These are phyloP conservation scores for Calliphora vomitoria DNA, from an alignment of 2,888 invertebrate species.

Conservation along the genomic window DNA sequence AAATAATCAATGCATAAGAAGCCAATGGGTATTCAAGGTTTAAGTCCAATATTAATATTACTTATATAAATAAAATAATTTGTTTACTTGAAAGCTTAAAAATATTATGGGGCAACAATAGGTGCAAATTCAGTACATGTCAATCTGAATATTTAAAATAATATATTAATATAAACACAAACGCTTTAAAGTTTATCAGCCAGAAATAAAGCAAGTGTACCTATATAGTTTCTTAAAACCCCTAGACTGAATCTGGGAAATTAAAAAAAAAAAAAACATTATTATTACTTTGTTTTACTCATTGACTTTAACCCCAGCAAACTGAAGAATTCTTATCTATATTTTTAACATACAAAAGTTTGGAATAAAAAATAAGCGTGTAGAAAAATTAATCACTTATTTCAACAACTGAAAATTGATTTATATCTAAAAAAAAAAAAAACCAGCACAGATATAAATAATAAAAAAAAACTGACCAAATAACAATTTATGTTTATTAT, in stretches of 20 bases:
- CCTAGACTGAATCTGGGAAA: background rate
- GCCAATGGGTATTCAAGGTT: background rate
- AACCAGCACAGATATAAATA: background rate
- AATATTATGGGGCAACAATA: too few relatives aligned
- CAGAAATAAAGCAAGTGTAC: too few relatives aligned
- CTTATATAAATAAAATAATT: too few relatives aligned
- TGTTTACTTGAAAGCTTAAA: too few relatives aligned
- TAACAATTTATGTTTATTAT: constrained; percentile 22
- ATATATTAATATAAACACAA: too few relatives aligned
- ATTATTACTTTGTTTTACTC: too few relatives aligned
- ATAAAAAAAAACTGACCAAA: constrained; percentile 10
- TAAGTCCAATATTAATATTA: background rate
- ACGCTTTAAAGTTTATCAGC: too few relatives aligned
- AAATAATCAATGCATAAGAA: background rate
- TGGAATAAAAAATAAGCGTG: background rate
- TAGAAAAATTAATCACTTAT: background rate
- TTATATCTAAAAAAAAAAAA: background rate
- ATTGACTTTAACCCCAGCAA: background rate
- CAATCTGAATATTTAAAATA: too few relatives aligned
- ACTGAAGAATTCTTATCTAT: background rate
- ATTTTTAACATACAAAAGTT: background rate
- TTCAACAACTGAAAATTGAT: constrained; percentile 9
- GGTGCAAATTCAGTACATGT: too few relatives aligned
- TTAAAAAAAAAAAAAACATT: too few relatives aligned
- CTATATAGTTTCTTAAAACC: too few relatives aligned